Base-by-base conservation (phyloP, 2,888 invertebrate species). In the Conchocele bisecta region DNA sequence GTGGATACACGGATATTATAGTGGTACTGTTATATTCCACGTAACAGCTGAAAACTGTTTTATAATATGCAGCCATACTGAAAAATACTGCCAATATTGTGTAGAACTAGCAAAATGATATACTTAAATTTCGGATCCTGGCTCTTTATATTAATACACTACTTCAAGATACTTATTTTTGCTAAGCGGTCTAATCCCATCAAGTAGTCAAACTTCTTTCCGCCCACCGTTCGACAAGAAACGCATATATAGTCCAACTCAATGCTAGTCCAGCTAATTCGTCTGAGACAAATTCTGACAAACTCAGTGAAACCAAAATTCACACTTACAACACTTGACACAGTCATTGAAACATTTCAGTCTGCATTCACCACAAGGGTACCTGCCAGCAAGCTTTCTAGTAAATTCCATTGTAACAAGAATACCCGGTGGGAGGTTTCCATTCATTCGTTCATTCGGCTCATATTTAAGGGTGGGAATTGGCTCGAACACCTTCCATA, bases 361-460 rank as follows among this genome's bases (percentile, higher is more conserved):
- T n/a, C 31, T 51, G 20, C 51, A 51, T 24, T 24, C 15, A 15
- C 51, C 51, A 51, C 51, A 51, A 28, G 51, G 51, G 20, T 51
- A 51, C 28, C 51, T 51, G 6, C 11, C 29, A 5, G 29, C 51
- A 51, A 29, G 51, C 11, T 28, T 51, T 17, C 11, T n/a, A n/a
- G n/a, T 51, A 51, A 51, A 51, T 51, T 51, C 51, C 51, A 51
- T 51, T 13, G 22, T 51, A n/a, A n/a, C n/a, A n/a, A n/a, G n/a
- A n/a, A n/a, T n/a, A n/a, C n/a, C n/a, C n/a, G n/a, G n/a, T n/a
- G n/a, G n/a, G n/a, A n/a, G n/a, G n/a, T n/a, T n/a, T n/a, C n/a
- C n/a, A n/a, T n/a, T n/a, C n/a, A n/a, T n/a, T n/a, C n/a, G n/a
- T n/a, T n/a, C n/a, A n/a, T n/a, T n/a, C n/a, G n/a, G n/a, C n/a